Evolutionary conservation across 1,140 invertebrate species (phyloP), one percentile per base, ranked within the genome.

Genomic region (Coenobita brevimanus): DNA sequence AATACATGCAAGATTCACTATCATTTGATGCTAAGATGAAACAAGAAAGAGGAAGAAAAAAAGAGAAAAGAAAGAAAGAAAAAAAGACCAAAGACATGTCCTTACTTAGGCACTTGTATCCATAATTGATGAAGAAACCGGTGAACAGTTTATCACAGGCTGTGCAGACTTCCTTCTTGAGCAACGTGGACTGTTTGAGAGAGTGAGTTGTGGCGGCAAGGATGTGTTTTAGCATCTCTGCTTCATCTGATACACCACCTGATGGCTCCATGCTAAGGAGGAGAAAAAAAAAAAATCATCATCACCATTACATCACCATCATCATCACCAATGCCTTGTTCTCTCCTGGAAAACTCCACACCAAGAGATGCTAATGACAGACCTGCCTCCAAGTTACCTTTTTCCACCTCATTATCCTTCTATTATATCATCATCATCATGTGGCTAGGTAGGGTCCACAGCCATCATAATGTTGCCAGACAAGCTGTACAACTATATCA

Each of bases 111-210:
- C 97, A 98, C 84, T 96, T 96, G 91, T 96, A 96, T 0, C 96
- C 97, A 90, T 71, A 64, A 71, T 97, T 96, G 4, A 95, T 95
- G 50, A 97, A 94, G 90, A 97, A 96, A 3, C 95, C 95, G 92
- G 96, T 96, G 94, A 97, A 95, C 64, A 95, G 94, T 91, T 96
- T 94, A 84, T 95, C 94, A 91, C 96, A 97, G 90, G 95, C 95
- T 21, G 94, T 94, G 91, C 96, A 97, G 24, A 94, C 94, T 91
- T 97, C 97, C 78, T 95, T 96, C 91, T 97, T 97, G 0, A 94
- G 93, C 89, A 96, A 67, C 17, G 82, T 80, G 30, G 76, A 86
- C 57, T 86, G 86, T 67, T 90, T 90, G 24, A 90, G 86, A 4
- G 82, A 73, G 36, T 90, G 89, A n/a, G 87, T 78, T 50, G 50